phyloP scores from a whole-genome alignment of 2,113 vertebrate genomes.

The Ameiurus melas region DNA sequence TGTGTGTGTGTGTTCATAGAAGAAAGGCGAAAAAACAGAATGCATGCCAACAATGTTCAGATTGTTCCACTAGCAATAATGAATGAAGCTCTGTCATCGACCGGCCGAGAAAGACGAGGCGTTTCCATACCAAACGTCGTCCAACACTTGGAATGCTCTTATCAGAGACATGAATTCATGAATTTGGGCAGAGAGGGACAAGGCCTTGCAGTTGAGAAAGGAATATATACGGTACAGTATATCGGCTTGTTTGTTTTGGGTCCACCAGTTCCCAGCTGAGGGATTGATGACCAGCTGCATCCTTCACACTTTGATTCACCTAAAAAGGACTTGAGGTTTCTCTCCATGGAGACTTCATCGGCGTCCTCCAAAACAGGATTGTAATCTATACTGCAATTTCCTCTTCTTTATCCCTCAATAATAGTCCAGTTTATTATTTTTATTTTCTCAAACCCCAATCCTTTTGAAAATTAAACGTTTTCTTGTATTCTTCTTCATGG shows the following conservation, averaged over 20 bases:
- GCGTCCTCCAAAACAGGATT: constrained; percentile 43
- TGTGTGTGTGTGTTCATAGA: constrained; percentile 25
- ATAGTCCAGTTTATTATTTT: constrained; percentile 29
- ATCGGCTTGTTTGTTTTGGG: constrained; percentile 22
- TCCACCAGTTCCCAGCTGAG: constrained; percentile 20
- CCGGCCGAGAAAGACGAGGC: constrained; percentile 24
- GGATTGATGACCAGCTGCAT: constrained; percentile 43
- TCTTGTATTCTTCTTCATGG: constrained; percentile 19
- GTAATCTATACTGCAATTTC: constrained; percentile 41
- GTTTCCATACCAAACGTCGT: constrained; percentile 20
- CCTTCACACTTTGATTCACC: constrained; percentile 46
- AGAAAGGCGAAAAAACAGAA: constrained; percentile 44
- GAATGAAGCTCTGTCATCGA: constrained; percentile 43
- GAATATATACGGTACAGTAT: background rate
- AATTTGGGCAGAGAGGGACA: background rate
- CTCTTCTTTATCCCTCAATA: constrained; percentile 39
- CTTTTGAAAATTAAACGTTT: constrained; percentile 22
- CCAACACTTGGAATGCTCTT: constrained; percentile 23
- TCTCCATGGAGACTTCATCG: constrained; percentile 40
- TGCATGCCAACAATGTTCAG: constrained; percentile 49
- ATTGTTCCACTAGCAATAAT: constrained; percentile 52
- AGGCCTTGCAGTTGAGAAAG: background rate
- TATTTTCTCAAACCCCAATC: constrained; percentile 1
- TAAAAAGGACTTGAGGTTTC: constrained; percentile 45
- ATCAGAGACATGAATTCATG: constrained; percentile 19